Evolutionary conservation across 2,888 invertebrate genomes (phyloP), one percentile per base, ranked within the genome.

Genomic region (Cheilosia impressa): DNA sequence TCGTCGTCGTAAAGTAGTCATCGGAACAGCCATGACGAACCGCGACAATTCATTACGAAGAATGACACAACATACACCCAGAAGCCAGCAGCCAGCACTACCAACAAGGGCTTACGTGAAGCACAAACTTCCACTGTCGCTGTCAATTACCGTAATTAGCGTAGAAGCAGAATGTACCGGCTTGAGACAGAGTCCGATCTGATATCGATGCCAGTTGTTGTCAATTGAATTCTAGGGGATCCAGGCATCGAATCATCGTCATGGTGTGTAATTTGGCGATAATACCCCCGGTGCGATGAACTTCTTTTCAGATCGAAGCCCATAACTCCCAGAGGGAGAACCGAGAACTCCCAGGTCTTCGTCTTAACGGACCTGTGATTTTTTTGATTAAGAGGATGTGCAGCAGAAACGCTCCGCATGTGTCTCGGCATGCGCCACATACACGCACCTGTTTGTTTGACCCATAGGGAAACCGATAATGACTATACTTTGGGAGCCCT

Each of bases 141-240:
- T 63, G 76, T 62, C 76, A 85, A 85, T 85, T 81, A 81, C 85
- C 71, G 85, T 85, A 85, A 85, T 85, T 85, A 85, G 77, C 76
- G 76, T 72, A 52, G 55, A 68, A 63, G 62, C 76, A 55, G 38
- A 79, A 80, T 79, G 75, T 79, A 73, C 69, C 60, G 41, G 60
- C 65, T 52, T 72, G 43, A 27, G 66, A 22, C 17, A 24, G 17
- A 41, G 13, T 9, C 31, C 31, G 9, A 31, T 9, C 31, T 31
- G 31, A 31, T 31, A 31, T 9, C 31, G 9, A 31, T 2, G 31
- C 9, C 31, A 31, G 43, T 69, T 83, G 43, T 69, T 83, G 73
- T 79, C 83, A 69, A 84, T 75, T 68, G 68, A 65, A 50, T 75
- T 80, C 76, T 34, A 31, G 47, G 47, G 60, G 72, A 68, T 66